These are phyloP conservation scores for Todiramphus chloris DNA, from an alignment of 2,113 vertebrate genomes.

Conservation along the genomic window DNA sequence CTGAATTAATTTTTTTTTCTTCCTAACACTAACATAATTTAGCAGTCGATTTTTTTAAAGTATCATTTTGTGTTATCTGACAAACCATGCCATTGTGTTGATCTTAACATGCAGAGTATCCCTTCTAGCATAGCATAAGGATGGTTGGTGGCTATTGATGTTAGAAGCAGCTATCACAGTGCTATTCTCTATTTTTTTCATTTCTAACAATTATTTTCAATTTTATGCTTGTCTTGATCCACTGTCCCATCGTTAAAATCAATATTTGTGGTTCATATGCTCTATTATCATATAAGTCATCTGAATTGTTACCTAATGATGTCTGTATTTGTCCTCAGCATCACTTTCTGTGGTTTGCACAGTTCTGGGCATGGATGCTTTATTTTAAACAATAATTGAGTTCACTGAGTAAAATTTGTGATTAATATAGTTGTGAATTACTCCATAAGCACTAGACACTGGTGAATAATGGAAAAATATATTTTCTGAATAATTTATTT, in stretches of 20 bases:
- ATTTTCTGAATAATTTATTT: conserved; percentile 67
- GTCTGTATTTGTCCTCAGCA: background rate
- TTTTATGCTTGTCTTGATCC: background rate
- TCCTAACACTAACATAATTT: background rate
- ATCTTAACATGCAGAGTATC: background rate
- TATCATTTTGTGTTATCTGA: background rate
- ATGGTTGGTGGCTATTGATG: background rate
- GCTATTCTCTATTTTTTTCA: background rate
- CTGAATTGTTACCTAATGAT: background rate
- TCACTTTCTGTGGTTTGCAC: background rate
- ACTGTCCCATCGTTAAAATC: background rate
- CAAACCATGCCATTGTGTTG: background rate
- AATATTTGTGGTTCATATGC: background rate
- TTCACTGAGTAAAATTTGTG: conserved; percentile 28
- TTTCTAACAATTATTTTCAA: background rate
- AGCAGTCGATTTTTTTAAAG: background rate
- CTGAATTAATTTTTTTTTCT: background rate
- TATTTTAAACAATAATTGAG: conserved; percentile 42
- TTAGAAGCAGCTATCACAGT: background rate
- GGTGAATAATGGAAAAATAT: conserved; percentile 58
- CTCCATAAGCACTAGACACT: conserved; percentile 24
- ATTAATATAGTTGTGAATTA: conserved; percentile 56
- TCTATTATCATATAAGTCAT: background rate
- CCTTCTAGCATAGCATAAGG: background rate
- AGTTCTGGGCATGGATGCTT: background rate